Evolutionary conservation across 2,888 invertebrate species (phyloP).

Genomic region (Pecten maximus): DNA sequence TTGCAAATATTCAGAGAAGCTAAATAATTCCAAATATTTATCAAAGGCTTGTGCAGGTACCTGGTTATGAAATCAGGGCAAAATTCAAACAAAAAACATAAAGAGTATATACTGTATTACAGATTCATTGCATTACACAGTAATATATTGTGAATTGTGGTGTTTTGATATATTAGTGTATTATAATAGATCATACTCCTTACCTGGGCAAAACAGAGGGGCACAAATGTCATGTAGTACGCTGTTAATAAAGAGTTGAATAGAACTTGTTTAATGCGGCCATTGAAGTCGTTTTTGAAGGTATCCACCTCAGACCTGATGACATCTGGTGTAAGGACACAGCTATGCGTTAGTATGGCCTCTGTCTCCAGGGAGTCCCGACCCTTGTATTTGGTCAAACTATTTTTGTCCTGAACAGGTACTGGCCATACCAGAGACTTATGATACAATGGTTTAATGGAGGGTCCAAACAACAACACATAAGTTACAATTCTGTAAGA

Average conservation of each 20-base stretch:
- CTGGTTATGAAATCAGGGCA: background rate
- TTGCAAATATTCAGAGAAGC: background rate
- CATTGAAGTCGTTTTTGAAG: constrained; percentile 93
- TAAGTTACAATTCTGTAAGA: constrained; percentile 81
- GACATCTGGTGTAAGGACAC: constrained; percentile 82
- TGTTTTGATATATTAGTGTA: background rate
- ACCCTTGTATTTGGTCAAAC: constrained; percentile 57
- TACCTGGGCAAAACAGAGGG: constrained; percentile 94
- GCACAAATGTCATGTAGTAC: constrained; percentile 94
- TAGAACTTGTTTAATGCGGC: constrained; percentile 93
- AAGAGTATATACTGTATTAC: background rate
- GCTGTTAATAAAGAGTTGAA: constrained; percentile 92
- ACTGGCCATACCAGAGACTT: constrained; percentile 75
- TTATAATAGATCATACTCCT: constrained; percentile 50
- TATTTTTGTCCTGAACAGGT: constrained; percentile 62
- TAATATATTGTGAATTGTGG: background rate
- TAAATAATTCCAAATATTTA: background rate
- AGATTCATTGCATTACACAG: background rate
- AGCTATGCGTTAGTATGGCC: constrained; percentile 79
- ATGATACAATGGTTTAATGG: constrained; percentile 90
- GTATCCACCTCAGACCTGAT: constrained; percentile 92
- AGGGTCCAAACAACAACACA: constrained; percentile 89
- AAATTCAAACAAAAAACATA: background rate
- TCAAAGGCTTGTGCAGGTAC: background rate
- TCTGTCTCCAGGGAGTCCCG: constrained; percentile 59